Evolutionary conservation across 2,888 invertebrate species (phyloP), one percentile per base, ranked within the genome.

Genomic region (Xestia sexstrigata): DNA sequence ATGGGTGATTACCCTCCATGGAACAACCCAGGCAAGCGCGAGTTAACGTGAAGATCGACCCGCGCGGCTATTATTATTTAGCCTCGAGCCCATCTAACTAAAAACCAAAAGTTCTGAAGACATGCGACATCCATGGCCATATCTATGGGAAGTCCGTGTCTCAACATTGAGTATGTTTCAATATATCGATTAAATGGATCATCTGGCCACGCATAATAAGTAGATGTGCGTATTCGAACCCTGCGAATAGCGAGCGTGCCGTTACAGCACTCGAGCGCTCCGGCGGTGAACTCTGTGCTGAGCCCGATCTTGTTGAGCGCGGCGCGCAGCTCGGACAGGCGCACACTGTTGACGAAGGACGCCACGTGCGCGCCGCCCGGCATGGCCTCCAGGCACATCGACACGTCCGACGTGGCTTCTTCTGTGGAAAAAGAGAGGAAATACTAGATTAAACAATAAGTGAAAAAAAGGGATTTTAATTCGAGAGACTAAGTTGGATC

Each of bases 191-290:
- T 6, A 26, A 58, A 26, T 58, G 15, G 26, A 26, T 26, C 58
- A 58, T n/a, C n/a, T n/a, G n/a, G n/a, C n/a, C 45, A 45, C 8
- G 45, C 2, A 23, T 49, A 17, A 9, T 49, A 8, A 55, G n/a
- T 55, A 11, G 20, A 26, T 15, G 26, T 15, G 13, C 49, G 5
- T n/a, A n/a, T 23, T 11, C n/a, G 3, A 5, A n/a, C 98, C 95
- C 98, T 97, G 90, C 99, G 97, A 66, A 99, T 97, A 9, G 99
- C 99, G 71, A 99, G 97, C 0, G 98, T 98, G 65, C 98, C 98
- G 94, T 99, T 98, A 91, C 99, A 99, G 95, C 99, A 99, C 98
- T 99, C 99, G 11, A 99, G 97, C 17, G 99, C 98, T 47, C 99
- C 99, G 35, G 98, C 98, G 15, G 74, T 70, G 87, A 88, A 88